These are phyloP conservation scores for Papilio machaon DNA, from an alignment of 1,140 invertebrate genomes.

Conservation along the genomic window DNA sequence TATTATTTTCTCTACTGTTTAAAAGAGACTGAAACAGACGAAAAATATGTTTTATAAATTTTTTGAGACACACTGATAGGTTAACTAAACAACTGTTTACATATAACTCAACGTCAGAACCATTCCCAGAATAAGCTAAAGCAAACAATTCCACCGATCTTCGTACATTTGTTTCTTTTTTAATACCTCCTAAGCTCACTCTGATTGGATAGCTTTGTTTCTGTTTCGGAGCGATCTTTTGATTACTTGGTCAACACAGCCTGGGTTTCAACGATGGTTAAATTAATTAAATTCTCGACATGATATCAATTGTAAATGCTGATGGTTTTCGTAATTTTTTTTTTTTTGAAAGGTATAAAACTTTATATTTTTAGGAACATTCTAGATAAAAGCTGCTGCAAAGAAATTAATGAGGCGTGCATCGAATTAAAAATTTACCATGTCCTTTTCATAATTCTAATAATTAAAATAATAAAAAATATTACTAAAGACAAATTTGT, in stretches of 20 bases:
- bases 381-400: no score
- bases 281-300: slow-evolving; percentile 26
- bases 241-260: slow-evolving; percentile 43
- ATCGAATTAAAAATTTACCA: no score
- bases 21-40: background rate
- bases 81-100: background rate
- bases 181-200: slow-evolving; percentile 35
- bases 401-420: no score
- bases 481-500: background rate
- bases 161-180: slow-evolving; percentile 32
- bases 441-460: no score
- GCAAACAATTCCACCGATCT: slow-evolving; percentile 9
- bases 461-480: no score
- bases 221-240: slow-evolving; percentile 37
- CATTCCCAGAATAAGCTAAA: slow-evolving; percentile 9
- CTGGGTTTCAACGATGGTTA: background rate
- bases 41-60: background rate
- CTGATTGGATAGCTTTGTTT: slow-evolving; percentile 40
- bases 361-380: no score
- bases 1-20: no score
- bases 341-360: background rate
- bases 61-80: no score
- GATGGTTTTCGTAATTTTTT: background rate
- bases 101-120: background rate
- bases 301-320: slow-evolving; percentile 9